phyloP scores from a whole-genome alignment of 1,140 invertebrate species.

The Helicoverpa zea region DNA sequence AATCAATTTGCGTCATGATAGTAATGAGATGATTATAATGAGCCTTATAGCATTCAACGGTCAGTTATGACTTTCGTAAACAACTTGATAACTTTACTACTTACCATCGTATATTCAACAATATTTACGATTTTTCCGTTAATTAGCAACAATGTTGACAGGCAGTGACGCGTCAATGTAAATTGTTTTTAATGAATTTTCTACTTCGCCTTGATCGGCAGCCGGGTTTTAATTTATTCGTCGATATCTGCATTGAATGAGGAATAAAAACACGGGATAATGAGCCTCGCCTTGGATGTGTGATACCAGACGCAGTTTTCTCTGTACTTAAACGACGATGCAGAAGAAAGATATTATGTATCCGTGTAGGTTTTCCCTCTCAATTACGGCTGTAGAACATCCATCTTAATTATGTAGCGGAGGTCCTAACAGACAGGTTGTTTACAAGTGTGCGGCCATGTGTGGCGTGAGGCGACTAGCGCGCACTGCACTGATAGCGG shows the following conservation, averaged over 20 bases:
- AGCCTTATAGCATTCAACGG: neutral
- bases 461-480: conserved; percentile 18
- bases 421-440: conserved; percentile 31
- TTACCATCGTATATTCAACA: conserved; percentile 6
- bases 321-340: conserved; percentile 30
- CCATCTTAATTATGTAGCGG: conserved; percentile 27
- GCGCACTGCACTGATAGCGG: neutral
- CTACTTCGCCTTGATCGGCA: conserved; percentile 36
- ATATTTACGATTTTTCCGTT: conserved; percentile 19
- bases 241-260: conserved; percentile 41
- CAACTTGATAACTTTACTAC: neutral
- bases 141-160: conserved; percentile 38
- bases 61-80: neutral
- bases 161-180: conserved; percentile 33
- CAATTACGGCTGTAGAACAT: conserved; percentile 7
- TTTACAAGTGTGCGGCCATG: conserved; percentile 13
- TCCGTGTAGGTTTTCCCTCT: conserved; percentile 4
- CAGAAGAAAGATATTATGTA: conserved; percentile 31
- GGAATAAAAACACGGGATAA: conserved; percentile 47
- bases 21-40: conserved; percentile 18
- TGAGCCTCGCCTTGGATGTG: conserved; percentile 11
- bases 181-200: conserved; percentile 32
- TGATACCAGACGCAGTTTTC: conserved; percentile 34
- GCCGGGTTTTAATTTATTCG: conserved; percentile 36
- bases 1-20: neutral